A percentile compares a stretch with the other conserved stretches of the same genome.
Evolutionary conservation across 2,888 invertebrate genomes (phyloP).

Genomic region (Ischnura elegans): DNA sequence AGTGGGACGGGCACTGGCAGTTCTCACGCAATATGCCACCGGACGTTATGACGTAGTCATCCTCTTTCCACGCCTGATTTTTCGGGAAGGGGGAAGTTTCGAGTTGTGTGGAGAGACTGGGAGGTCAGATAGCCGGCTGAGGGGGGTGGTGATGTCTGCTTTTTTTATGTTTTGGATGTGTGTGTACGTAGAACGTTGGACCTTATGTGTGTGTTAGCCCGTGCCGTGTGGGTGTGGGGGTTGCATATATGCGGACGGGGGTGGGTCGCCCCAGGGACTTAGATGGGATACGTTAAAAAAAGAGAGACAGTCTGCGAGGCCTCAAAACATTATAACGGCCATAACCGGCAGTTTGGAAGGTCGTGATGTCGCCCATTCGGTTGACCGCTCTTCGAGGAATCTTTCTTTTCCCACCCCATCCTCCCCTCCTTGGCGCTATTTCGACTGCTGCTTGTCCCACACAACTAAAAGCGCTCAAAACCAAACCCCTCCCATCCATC

Average conservation of each 20-base stretch:
- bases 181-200: no score
- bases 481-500: background rate
- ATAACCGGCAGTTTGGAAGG: conserved; percentile 64
- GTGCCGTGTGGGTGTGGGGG: no score
- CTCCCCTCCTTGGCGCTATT: background rate
- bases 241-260: background rate
- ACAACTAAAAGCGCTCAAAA: background rate
- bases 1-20: background rate
- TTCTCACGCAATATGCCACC: conserved; percentile 59
- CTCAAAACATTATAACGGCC: conserved; percentile 56
- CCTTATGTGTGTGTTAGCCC: background rate
- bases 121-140: background rate
- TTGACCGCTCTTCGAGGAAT: conserved; percentile 50
- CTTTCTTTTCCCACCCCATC: background rate
- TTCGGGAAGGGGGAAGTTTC: background rate
- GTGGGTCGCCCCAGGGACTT: no score
- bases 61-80: conserved; percentile 47
- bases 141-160: no score
- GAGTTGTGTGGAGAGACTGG: background rate
- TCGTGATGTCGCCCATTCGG: conserved; percentile 64
- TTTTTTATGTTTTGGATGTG: conserved; percentile 23
- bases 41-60: conserved; percentile 56
- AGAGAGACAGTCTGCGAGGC: conserved; percentile 60
- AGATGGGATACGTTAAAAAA: conserved; percentile 36
- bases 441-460: background rate